Percentiles rank a stretch among this genome's conserved stretches.
Conservation (phyloP, 1,140 invertebrate species). For the Drosophila ambigua region DNA sequence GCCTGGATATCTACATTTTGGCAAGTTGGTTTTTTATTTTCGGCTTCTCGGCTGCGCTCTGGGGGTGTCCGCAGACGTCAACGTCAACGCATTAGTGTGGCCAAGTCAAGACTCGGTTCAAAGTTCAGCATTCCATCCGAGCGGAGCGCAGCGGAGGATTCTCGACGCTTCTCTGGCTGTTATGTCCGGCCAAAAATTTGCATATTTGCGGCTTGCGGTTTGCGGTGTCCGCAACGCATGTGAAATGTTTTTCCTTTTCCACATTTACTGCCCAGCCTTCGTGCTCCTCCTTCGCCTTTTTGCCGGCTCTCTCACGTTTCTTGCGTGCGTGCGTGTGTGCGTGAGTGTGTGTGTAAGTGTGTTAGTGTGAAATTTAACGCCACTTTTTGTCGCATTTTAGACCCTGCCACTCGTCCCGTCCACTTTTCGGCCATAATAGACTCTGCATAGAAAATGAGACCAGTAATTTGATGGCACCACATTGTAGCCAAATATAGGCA, state of each 20-base stretch:
- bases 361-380: conserved; percentile 77
- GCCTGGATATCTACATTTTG: conserved; percentile 13
- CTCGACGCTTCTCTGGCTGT: conserved; percentile 37
- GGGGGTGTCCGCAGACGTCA: conserved; percentile 18
- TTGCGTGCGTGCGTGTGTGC: not conserved
- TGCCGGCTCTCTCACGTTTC: conserved; percentile 29
- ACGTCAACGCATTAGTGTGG: conserved; percentile 58
- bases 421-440: conserved; percentile 67
- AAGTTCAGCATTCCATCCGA: conserved; percentile 70
- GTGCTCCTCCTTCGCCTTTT: conserved; percentile 8
- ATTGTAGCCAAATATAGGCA: conserved; percentile 73
- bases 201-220: conserved; percentile 66
- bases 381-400: conserved; percentile 77
- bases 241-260: conserved; percentile 38
- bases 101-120: conserved; percentile 51
- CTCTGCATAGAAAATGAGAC: conserved; percentile 79
- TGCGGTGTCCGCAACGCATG: conserved; percentile 64
- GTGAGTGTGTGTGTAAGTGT: conserved; percentile 30
- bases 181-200: conserved; percentile 57
- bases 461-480: conserved; percentile 78
- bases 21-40: conserved; percentile 13
- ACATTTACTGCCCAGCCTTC: conserved; percentile 8
- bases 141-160: conserved; percentile 9
- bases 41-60: not conserved
- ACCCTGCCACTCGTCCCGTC: conserved; percentile 43